Evolutionary conservation across 2,113 vertebrate species (phyloP).

Genomic region (Egretta garzetta): DNA sequence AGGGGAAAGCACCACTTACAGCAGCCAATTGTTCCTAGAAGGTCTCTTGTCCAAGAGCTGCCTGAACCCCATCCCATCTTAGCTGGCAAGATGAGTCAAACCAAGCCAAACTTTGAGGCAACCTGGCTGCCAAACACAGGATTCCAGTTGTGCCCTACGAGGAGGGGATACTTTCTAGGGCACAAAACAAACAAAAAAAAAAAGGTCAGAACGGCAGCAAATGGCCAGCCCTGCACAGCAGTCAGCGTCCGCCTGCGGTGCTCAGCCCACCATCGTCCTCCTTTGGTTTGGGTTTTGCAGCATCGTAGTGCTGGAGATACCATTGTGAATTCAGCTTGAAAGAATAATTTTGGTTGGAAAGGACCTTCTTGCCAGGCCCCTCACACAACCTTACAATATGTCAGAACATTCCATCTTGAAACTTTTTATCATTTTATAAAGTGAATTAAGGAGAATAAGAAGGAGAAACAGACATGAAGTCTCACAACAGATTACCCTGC

Average conservation of each 20-base stretch:
- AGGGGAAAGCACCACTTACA: neutral
- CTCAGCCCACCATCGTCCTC: neutral
- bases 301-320: accelerated
- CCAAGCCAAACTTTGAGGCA: neutral
- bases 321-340: neutral
- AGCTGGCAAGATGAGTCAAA: accelerated
- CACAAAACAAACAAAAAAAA: neutral
- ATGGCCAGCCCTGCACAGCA: accelerated
- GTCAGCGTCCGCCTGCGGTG: neutral
- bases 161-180: neutral
- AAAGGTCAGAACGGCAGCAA: neutral
- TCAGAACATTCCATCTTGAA: neutral
- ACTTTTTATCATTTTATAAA: neutral
- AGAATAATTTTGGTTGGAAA: neutral
- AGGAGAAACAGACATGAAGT: neutral
- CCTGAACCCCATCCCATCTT: neutral
- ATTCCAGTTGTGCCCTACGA: neutral
- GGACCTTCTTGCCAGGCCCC: neutral
- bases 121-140: neutral
- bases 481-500: neutral
- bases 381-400: accelerated
- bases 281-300: neutral
- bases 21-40: neutral
- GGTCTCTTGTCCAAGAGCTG: neutral
- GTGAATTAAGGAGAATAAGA: neutral